These are phyloP conservation scores for Ochotona curzoniae DNA, from an alignment of 2,113 vertebrate species.

Conservation along the genomic window DNA sequence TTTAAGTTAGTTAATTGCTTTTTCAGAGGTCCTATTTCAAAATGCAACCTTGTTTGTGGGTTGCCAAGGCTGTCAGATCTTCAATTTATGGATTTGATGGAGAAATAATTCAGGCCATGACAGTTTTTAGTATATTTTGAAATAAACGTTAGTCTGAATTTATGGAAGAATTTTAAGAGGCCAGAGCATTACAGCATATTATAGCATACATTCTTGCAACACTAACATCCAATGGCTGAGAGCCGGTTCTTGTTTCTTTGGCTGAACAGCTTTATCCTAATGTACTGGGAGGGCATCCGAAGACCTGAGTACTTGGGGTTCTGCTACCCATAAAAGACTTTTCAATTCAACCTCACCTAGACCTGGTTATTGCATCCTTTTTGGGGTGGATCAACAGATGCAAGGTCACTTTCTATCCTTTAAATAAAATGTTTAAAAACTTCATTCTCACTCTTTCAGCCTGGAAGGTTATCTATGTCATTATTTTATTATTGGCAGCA, in stretches of 20 bases:
- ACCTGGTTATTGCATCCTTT: too few relatives aligned
- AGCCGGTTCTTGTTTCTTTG: too few relatives aligned
- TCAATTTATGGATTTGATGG: neutral
- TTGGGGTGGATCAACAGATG: too few relatives aligned
- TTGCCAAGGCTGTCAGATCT: neutral
- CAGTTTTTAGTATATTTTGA: neutral
- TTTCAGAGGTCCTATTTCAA: neutral
- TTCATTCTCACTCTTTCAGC: neutral
- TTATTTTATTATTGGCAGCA: neutral
- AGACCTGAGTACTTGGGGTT: too few relatives aligned
- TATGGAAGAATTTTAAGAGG: neutral
- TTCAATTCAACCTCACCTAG: too few relatives aligned
- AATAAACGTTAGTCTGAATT: neutral
- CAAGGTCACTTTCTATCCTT: too few relatives aligned
- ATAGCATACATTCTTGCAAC: too few relatives aligned
- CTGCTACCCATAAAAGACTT: too few relatives aligned
- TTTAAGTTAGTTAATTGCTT: neutral
- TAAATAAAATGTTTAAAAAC: neutral
- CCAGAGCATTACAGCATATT: too few relatives aligned
- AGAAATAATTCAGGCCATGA: neutral
- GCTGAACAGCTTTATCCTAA: too few relatives aligned
- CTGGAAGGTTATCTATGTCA: neutral
- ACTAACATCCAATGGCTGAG: too few relatives aligned
- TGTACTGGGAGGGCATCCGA: too few relatives aligned
- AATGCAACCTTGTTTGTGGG: neutral